These are phyloP conservation scores for Flexamia atlantica DNA, from an alignment of 2,888 invertebrate species.

Conservation along the genomic window DNA sequence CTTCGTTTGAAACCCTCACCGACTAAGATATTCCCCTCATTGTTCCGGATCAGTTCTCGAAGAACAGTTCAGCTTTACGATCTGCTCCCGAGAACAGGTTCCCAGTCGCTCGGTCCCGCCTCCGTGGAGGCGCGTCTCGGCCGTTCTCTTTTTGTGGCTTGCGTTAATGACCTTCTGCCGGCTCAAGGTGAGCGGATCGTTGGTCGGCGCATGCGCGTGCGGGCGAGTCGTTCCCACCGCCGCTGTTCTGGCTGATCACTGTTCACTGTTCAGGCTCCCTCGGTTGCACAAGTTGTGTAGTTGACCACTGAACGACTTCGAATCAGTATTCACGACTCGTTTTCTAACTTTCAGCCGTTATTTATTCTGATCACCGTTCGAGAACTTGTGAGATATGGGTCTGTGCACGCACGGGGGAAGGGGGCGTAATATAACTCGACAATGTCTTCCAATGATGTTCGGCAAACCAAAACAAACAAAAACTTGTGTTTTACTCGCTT, in stretches of 20 bases:
- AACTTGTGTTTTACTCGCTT: too few species aligned
- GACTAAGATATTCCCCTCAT: too few species aligned
- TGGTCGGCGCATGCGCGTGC: neutral
- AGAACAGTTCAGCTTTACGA: neutral
- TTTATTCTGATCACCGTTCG: too few species aligned
- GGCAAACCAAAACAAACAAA: too few species aligned
- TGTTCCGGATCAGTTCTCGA: too few species aligned
- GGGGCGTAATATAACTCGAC: too few species aligned
- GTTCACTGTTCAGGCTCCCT: neutral
- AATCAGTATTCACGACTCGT: slow-evolving; percentile 18
- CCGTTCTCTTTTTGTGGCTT: slow-evolving; percentile 42
- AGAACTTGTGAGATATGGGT: neutral
- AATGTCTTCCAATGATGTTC: too few species aligned
- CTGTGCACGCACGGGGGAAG: neutral
- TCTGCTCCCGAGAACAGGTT: neutral
- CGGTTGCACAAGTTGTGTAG: slow-evolving; percentile 35
- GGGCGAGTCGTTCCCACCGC: neutral
- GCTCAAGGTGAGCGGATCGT: slow-evolving; percentile 45
- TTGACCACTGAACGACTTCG: neutral
- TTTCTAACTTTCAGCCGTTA: too few species aligned
- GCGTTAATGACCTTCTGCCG: slow-evolving; percentile 48
- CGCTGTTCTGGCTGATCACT: too few species aligned
- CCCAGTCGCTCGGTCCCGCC: neutral
- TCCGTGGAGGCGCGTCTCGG: slow-evolving; percentile 15
- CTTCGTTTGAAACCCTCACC: too few species aligned